Conservation (phyloP, 2,113 vertebrate genomes). For the Aviceda subcristata region DNA sequence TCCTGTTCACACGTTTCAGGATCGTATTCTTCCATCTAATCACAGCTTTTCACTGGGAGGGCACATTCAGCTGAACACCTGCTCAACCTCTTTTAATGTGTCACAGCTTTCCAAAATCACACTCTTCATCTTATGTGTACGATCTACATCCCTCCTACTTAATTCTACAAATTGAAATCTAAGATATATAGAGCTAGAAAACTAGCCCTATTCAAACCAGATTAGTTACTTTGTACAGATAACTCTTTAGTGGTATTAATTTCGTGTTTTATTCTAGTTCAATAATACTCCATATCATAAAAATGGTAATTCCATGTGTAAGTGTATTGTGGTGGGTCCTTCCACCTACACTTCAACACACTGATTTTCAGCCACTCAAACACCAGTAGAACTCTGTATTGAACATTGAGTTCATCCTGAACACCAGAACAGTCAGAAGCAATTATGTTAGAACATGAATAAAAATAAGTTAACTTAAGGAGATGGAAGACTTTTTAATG, state of each 20-base stretch:
- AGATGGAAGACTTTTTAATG: background rate
- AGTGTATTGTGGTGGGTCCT: background rate
- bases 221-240: background rate
- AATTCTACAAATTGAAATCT: background rate
- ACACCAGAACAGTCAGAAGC: background rate
- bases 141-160: background rate
- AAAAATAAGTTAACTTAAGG: background rate
- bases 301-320: background rate
- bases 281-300: background rate
- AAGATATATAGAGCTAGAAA: background rate
- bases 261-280: background rate
- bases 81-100: background rate
- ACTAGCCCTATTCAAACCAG: background rate
- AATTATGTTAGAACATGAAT: background rate
- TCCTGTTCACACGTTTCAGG: background rate
- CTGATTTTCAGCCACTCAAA: background rate
- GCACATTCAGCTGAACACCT: background rate
- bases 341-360: background rate
- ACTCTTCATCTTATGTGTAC: background rate
- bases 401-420: background rate
- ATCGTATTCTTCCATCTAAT: background rate
- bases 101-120: background rate
- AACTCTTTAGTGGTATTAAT: background rate
- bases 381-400: background rate
- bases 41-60: background rate